phyloP scores from a whole-genome alignment of 2,113 vertebrate species.

The Xiphophorus couchianus region DNA sequence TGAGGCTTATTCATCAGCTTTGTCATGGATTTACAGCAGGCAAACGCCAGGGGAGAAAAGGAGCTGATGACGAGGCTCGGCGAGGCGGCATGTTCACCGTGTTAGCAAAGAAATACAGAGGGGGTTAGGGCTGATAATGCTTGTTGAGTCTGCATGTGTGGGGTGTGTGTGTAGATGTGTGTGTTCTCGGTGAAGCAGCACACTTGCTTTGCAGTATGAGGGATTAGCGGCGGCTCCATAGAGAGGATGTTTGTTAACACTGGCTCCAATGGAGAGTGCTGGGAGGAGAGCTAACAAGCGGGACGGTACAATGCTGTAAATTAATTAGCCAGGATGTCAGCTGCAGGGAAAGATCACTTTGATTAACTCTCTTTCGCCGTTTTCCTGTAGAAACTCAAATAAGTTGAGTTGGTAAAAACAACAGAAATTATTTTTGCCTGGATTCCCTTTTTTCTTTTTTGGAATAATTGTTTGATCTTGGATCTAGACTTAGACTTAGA shows the following conservation, averaged over 20 bases:
- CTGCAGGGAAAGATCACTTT: not conserved
- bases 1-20: constrained; percentile 67
- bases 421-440: too few species aligned
- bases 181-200: constrained; percentile 46
- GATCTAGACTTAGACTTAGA: too few species aligned
- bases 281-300: constrained; percentile 25
- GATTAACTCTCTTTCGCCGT: not conserved
- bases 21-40: constrained; percentile 64
- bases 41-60: constrained; percentile 61
- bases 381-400: not conserved
- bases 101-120: constrained; percentile 40
- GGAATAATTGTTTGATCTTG: too few species aligned
- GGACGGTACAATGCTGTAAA: not conserved
- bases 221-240: constrained; percentile 42
- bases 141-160: constrained; percentile 29
- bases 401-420: not conserved
- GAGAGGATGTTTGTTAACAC: constrained; percentile 42
- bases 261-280: constrained; percentile 27
- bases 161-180: constrained; percentile 17
- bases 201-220: constrained; percentile 26
- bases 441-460: too few species aligned
- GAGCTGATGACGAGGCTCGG: constrained; percentile 60
- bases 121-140: constrained; percentile 38
- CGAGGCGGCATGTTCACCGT: constrained; percentile 45
- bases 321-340: not conserved